Evolutionary conservation across 2,797 vertebrate species (phyloP), one percentile per base, ranked within the genome.

Genomic region (Sebastes taczanowskii): DNA sequence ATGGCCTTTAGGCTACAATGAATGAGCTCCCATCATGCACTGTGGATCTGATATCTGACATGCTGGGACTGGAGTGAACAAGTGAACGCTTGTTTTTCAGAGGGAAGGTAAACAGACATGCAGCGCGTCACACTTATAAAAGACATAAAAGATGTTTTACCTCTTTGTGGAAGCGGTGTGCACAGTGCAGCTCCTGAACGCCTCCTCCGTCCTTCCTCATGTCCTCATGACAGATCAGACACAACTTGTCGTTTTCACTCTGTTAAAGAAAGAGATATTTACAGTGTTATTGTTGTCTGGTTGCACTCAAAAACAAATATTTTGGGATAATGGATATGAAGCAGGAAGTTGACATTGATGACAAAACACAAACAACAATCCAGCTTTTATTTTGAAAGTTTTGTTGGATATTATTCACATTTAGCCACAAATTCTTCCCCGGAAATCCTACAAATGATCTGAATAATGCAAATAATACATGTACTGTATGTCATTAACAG

Each of bases 151-250:
- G 22, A 20, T 65, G 23, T 56, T 66, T 92, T 85, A 95, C 93
- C 89, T 97, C 90, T 92, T 94, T 95, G 82, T 96, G 94, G 89
- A 95, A 94, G 67, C 85, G 93, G 46, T 96, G 93, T 20, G 86
- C 74, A 22, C 94, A 96, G 62, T 90, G 86, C 76, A 94, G 86
- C 82, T 97, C 92, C 61, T 90, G 90, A 52, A 86, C 78, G 18
- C 82, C 90, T 6, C 73, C 88, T 60, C 88, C 90, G 6, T 38
- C 91, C 64, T 80, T 91, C 46, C 77, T 14, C 78, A 95, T 80
- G 34, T 93, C 90, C 32, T 96, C 92, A 23, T 91, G 88, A 88
- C 94, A 96, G 81, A 96, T 93, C 70, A 93, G 88, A 83, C 92
- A 93, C 18, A 83, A 9, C 63, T 89, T 92, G 23, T 94, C 84